Percentiles rank a stretch among this genome's conserved stretches.
phyloP scores from a whole-genome alignment of 2,113 vertebrate species.

The Phyllostomus hastatus region DNA sequence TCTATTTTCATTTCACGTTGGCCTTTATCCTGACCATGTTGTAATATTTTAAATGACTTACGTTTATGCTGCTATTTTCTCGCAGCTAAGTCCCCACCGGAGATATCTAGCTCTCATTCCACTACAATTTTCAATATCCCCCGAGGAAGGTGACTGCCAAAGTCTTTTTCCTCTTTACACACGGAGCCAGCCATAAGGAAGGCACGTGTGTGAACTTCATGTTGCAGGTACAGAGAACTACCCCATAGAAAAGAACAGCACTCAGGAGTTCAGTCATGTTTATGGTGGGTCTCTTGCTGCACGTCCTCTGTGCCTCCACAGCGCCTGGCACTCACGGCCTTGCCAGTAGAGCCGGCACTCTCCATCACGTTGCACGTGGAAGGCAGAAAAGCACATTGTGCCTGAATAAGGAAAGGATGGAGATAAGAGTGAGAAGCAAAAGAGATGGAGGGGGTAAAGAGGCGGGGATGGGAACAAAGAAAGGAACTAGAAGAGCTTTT shows the following conservation, averaged over 20 bases:
- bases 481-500: not conserved
- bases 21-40: not conserved
- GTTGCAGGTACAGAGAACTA: not conserved
- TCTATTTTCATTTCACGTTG: not conserved
- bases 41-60: not conserved
- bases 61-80: not conserved
- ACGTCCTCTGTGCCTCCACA: not conserved
- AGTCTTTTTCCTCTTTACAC: not conserved
- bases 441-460: not conserved
- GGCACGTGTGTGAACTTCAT: not conserved
- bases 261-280: not conserved
- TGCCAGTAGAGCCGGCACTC: not conserved
- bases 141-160: not conserved
- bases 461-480: too few species aligned
- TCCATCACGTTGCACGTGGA: not conserved
- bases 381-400: not conserved
- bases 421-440: not conserved
- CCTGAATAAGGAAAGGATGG: not conserved
- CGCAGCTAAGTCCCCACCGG: not conserved
- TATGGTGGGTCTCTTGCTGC: not conserved
- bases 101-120: not conserved
- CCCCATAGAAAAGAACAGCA: not conserved
- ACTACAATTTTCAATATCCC: not conserved
- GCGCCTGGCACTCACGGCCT: not conserved
- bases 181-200: not conserved